These are phyloP conservation scores for Mnemiopsis leidyi DNA, from an alignment of 37 sponge, comb jelly and placozoan genomes.

Conservation along the genomic window DNA sequence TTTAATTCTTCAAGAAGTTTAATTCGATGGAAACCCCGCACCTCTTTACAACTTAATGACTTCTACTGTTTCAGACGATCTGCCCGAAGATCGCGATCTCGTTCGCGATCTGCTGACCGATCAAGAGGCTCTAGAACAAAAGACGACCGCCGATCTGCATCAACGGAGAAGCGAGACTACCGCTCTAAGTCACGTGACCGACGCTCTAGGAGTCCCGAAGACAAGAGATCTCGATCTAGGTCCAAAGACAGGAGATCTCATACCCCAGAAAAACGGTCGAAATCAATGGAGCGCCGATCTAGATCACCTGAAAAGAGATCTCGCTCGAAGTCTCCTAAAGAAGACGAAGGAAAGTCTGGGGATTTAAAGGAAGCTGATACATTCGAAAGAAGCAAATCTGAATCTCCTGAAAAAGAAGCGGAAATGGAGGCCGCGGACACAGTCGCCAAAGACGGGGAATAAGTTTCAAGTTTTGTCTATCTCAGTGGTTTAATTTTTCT, in stretches of 20 bases:
- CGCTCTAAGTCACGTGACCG: background rate
- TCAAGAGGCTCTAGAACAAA: background rate
- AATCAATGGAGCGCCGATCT: background rate
- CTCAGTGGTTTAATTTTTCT: background rate
- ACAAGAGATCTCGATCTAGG: background rate
- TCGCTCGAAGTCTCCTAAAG: background rate
- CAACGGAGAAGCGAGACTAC: background rate
- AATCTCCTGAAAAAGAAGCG: background rate
- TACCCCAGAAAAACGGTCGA: background rate
- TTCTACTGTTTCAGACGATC: background rate
- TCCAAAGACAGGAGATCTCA: background rate
- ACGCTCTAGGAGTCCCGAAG: background rate
- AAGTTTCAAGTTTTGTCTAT: too few relatives aligned
- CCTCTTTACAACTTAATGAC: too few relatives aligned
- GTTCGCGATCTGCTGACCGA: background rate
- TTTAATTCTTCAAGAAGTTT: too few relatives aligned
- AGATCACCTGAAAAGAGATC: background rate
- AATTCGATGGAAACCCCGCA: too few relatives aligned
- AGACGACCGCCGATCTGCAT: background rate
- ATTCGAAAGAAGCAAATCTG: slow-evolving; percentile 12
- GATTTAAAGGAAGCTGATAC: background rate
- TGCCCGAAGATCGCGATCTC: background rate
- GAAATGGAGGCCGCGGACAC: background rate
- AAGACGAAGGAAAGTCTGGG: background rate
- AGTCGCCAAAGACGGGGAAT: background rate